phyloP scores from a whole-genome alignment of 2,113 vertebrate genomes.

The Sander vitreus region DNA sequence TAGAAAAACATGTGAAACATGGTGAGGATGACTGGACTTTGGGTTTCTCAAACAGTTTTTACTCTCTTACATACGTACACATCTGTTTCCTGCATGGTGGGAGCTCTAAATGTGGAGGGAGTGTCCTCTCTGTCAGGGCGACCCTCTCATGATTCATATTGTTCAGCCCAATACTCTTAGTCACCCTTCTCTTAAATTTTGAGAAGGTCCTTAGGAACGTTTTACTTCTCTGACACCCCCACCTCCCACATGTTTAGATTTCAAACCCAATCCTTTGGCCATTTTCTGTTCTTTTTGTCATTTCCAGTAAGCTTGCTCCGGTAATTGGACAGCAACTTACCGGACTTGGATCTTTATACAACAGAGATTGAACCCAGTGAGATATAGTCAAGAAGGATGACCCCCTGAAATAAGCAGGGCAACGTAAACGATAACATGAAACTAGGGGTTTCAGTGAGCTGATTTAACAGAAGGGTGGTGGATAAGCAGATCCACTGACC shows the following conservation, averaged over 20 bases:
- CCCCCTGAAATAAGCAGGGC: constrained; percentile 21
- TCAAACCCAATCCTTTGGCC: constrained; percentile 26
- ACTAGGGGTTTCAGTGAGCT: constrained; percentile 61
- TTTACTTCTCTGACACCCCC: constrained; percentile 22
- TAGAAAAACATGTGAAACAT: not conserved
- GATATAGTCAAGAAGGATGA: not conserved
- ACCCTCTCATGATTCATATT: constrained; percentile 78
- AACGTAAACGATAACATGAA: constrained; percentile 38
- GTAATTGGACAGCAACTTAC: not conserved
- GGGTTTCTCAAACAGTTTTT: not conserved
- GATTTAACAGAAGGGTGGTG: constrained; percentile 75
- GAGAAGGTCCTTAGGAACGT: constrained; percentile 67
- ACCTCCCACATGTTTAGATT: constrained; percentile 39
- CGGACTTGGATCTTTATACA: constrained; percentile 4
- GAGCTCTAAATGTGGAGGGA: constrained; percentile 54
- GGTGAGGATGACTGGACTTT: not conserved
- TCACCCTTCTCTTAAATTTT: constrained; percentile 64
- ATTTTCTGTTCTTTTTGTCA: constrained; percentile 34
- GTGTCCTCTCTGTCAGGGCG: constrained; percentile 58
- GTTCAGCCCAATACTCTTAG: constrained; percentile 58
- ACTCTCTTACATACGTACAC: constrained; percentile 44
- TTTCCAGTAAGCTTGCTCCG: constrained; percentile 64
- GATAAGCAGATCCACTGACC: constrained; percentile 69
- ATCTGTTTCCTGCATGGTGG: constrained; percentile 80
- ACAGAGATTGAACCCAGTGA: not conserved